Evolutionary conservation across 30 jellyfish, hydroid and myxozoan species (phyloP).

Genomic region (Haliclystus octoradiatus): DNA sequence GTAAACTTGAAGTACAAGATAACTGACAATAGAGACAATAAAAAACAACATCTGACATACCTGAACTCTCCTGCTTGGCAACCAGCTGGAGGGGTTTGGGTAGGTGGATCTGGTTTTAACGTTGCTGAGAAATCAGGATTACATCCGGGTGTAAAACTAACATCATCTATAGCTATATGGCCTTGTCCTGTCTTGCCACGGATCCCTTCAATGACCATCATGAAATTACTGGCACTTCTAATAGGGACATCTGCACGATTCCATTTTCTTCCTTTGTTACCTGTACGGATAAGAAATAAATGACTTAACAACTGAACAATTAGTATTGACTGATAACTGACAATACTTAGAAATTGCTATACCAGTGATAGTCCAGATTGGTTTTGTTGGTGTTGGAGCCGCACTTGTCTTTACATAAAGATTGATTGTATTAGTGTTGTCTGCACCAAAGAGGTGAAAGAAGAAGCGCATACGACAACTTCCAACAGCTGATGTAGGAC

Average conservation of each 20-base stretch:
- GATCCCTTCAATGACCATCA: constrained; percentile 71
- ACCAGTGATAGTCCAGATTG: constrained; percentile 79
- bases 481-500: constrained; percentile 39
- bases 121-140: constrained; percentile 82
- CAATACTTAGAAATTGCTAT: no score
- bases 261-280: constrained; percentile 95
- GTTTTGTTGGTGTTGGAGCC: constrained; percentile 48
- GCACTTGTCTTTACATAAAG: constrained; percentile 59
- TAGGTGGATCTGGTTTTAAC: constrained; percentile 49
- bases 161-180: constrained; percentile 89
- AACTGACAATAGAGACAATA: no score
- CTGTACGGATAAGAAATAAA: constrained; percentile 25
- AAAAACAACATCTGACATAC: constrained; percentile 42
- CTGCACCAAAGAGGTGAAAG: constrained; percentile 83
- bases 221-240: constrained; percentile 38
- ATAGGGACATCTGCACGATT: constrained; percentile 37
- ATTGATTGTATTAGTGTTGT: constrained; percentile 58
- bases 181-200: constrained; percentile 77
- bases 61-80: constrained; percentile 75
- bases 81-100: constrained; percentile 90
- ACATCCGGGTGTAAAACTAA: constrained; percentile 89
- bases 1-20: no score
- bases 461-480: constrained; percentile 76
- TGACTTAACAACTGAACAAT: no score
- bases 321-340: no score